Evolutionary conservation across 2,888 invertebrate genomes (phyloP).

Genomic region (Melangyna quadrimaculata): DNA sequence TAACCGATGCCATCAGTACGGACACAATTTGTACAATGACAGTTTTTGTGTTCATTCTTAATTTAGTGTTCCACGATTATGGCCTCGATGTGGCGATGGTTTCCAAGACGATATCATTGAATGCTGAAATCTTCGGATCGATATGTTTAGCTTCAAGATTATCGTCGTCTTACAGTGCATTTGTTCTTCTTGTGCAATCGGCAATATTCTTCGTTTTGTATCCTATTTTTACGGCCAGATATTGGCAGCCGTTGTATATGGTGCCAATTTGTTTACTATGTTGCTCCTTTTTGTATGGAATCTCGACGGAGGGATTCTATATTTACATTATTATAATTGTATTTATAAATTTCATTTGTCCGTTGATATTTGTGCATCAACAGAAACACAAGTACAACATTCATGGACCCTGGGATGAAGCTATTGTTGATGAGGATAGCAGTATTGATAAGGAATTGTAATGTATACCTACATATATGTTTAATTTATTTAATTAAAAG

Average conservation of each 20-base stretch:
- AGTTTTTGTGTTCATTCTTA: constrained; percentile 91
- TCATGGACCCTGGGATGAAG: constrained; percentile 99
- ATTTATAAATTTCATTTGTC: constrained; percentile 88
- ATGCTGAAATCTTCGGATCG: constrained; percentile 96
- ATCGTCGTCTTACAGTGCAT: constrained; percentile 92
- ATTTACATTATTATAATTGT: constrained; percentile 84
- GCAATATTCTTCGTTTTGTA: constrained; percentile 94
- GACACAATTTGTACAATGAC: constrained; percentile 98
- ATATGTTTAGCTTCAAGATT: constrained; percentile 96
- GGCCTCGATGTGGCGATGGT: constrained; percentile 92
- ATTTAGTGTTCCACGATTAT: constrained; percentile 96
- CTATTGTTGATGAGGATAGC: constrained; percentile 85
- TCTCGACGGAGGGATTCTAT: constrained; percentile 83
- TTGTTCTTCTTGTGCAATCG: constrained; percentile 93
- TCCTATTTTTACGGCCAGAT: constrained; percentile 88
- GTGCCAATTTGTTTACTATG: constrained; percentile 82
- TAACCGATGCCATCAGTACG: constrained; percentile 98
- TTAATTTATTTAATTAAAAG: too few relatives aligned
- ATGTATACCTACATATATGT: background rate
- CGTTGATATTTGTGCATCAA: constrained; percentile 88
- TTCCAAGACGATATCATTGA: constrained; percentile 94
- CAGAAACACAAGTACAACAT: constrained; percentile 94
- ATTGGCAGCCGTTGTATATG: constrained; percentile 84
- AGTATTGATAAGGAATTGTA: constrained; percentile 77
- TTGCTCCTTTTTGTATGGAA: constrained; percentile 82